Conservation (phyloP, 2,797 vertebrate species). For the Epinephelus malabaricus region DNA sequence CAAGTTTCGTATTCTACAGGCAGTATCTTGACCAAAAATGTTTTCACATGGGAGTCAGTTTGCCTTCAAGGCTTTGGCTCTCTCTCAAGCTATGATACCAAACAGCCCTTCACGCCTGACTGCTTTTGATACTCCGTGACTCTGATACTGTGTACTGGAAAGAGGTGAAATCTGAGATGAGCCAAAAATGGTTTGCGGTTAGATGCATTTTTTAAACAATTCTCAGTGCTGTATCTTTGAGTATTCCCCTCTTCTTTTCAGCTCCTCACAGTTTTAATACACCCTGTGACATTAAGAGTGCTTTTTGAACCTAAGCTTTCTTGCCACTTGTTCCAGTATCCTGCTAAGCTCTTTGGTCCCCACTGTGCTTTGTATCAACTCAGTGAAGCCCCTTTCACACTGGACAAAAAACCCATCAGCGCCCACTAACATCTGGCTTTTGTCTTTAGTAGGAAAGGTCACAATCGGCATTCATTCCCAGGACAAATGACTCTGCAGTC, state of each 20-base stretch:
- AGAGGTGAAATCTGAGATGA: slow-evolving; percentile 48
- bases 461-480: too few relatives aligned
- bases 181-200: slow-evolving; percentile 31
- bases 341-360: slow-evolving; percentile 51
- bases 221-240: background rate
- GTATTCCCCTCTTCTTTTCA: background rate
- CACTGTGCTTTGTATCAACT: slow-evolving; percentile 53
- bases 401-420: too few relatives aligned
- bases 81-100: slow-evolving; percentile 49
- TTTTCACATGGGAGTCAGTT: slow-evolving; percentile 42
- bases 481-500: too few relatives aligned
- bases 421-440: too few relatives aligned
- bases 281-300: slow-evolving; percentile 33
- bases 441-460: too few relatives aligned
- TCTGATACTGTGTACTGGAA: slow-evolving; percentile 43
- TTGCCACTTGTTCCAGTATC: slow-evolving; percentile 38
- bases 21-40: slow-evolving; percentile 26
- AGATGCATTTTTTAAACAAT: background rate
- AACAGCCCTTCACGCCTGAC: slow-evolving; percentile 45
- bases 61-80: slow-evolving; percentile 58
- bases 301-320: slow-evolving; percentile 38
- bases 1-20: slow-evolving; percentile 26
- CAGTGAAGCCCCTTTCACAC: background rate
- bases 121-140: slow-evolving; percentile 68
- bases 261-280: slow-evolving; percentile 46